Conservation (phyloP, 2,113 vertebrate species). For the Nesogale talazaci region DNA sequence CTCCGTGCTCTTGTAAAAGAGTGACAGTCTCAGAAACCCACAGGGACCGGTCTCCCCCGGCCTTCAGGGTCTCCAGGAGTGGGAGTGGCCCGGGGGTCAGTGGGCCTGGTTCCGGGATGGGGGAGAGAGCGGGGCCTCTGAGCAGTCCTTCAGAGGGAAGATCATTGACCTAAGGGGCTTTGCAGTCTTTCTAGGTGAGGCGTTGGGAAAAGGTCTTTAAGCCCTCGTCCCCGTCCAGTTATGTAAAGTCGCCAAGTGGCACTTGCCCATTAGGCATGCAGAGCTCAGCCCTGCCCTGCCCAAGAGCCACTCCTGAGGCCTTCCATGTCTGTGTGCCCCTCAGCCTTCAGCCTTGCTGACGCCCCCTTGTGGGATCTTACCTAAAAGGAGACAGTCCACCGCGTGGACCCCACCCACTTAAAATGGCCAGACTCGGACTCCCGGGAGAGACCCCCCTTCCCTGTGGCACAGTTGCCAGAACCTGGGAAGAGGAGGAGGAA, state of each 20-base stretch:
- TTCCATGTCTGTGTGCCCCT: too few relatives aligned
- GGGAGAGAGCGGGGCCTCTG: too few relatives aligned
- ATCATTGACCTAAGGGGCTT: constrained; percentile 34
- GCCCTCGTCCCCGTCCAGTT: neutral
- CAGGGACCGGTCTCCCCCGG: too few relatives aligned
- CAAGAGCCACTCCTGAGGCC: neutral
- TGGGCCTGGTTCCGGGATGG: too few relatives aligned
- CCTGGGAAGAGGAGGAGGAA: neutral
- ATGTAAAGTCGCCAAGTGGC: neutral
- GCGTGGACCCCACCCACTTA: neutral
- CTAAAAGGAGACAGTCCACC: neutral
- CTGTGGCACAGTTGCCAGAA: neutral
- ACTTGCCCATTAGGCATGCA: neutral
- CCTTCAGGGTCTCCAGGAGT: too few relatives aligned
- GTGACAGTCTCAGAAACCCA: too few relatives aligned
- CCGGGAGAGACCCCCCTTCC: neutral
- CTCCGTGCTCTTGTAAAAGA: too few relatives aligned
- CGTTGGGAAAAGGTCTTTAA: constrained; percentile 19
- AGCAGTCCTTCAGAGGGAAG: neutral
- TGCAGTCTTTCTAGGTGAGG: constrained; percentile 7
- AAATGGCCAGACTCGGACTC: neutral
- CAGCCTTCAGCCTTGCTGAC: too few relatives aligned
- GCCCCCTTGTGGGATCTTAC: neutral
- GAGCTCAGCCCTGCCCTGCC: constrained; percentile 15
- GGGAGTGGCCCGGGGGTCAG: too few relatives aligned